phyloP scores from a whole-genome alignment of 2,888 invertebrate genomes.

The Colostygia pectinataria region DNA sequence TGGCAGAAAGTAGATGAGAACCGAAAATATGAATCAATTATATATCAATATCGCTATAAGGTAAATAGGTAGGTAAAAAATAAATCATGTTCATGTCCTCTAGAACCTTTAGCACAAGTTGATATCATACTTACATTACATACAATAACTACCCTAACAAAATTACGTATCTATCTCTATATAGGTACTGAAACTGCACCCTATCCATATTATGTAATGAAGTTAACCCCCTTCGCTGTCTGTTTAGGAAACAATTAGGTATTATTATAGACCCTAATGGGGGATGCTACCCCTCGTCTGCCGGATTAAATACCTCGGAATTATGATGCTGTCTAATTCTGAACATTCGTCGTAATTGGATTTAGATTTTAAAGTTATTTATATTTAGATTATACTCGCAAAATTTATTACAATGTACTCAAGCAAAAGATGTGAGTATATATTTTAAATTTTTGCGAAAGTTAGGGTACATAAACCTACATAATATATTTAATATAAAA shows the following conservation, averaged over 20 bases:
- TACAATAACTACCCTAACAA: no score
- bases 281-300: conserved; percentile 37
- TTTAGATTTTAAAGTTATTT: conserved; percentile 1
- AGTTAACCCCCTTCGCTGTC: conserved; percentile 67
- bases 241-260: conserved; percentile 78
- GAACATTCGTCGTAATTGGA: conserved; percentile 1
- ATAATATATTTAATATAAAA: no score
- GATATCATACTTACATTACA: no score
- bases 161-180: no score
- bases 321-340: conserved; percentile 22
- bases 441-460: no score
- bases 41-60: no score
- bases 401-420: no score
- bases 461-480: no score
- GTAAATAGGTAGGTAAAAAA: not conserved
- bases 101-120: not conserved
- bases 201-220: conserved; percentile 52
- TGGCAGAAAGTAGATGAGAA: no score
- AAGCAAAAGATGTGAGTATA: no score
- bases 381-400: no score
- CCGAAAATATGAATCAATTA: no score
- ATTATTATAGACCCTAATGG: conserved; percentile 65
- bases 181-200: conserved; percentile 41
- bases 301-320: conserved; percentile 21
- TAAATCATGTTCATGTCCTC: not conserved